Conservation (phyloP, 2,888 invertebrate genomes). For the Andrena fulva region DNA sequence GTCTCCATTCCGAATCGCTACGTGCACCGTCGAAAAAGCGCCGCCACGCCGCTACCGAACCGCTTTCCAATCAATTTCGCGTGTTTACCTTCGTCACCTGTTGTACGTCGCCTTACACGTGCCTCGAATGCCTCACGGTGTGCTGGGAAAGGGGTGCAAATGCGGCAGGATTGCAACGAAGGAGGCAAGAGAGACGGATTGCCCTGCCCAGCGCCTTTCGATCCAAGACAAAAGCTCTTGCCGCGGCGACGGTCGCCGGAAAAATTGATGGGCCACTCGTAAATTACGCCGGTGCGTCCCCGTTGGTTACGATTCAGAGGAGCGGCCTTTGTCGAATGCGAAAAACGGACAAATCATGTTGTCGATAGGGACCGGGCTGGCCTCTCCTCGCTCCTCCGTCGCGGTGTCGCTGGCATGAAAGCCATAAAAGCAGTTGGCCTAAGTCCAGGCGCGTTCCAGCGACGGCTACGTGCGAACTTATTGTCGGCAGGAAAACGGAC, state of each 20-base stretch:
- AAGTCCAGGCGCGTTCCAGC: constrained; percentile 71
- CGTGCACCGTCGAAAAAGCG: constrained; percentile 16
- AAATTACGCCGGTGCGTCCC: constrained; percentile 49
- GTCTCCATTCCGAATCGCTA: constrained; percentile 3
- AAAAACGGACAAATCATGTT: constrained; percentile 68
- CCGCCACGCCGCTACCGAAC: not conserved
- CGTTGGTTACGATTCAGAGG: constrained; percentile 35
- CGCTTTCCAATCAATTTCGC: constrained; percentile 34
- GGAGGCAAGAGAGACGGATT: not conserved
- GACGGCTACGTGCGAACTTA: constrained; percentile 67
- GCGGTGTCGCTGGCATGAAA: constrained; percentile 57
- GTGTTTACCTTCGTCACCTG: constrained; percentile 55
- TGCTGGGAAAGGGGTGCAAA: not conserved
- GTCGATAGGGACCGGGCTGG: constrained; percentile 61
- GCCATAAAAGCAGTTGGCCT: constrained; percentile 72
- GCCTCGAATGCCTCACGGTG: constrained; percentile 31
- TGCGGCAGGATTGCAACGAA: not conserved
- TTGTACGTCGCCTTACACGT: constrained; percentile 52
- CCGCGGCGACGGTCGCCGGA: not conserved
- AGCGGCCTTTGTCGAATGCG: constrained; percentile 51
- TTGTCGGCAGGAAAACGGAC: constrained; percentile 63
- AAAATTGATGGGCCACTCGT: constrained; percentile 46
- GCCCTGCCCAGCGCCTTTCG: not conserved
- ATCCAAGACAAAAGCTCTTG: constrained; percentile 13
- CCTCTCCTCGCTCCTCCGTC: constrained; percentile 7